Conservation (phyloP, 2,888 invertebrate species). For the Drosophila conformis region DNA sequence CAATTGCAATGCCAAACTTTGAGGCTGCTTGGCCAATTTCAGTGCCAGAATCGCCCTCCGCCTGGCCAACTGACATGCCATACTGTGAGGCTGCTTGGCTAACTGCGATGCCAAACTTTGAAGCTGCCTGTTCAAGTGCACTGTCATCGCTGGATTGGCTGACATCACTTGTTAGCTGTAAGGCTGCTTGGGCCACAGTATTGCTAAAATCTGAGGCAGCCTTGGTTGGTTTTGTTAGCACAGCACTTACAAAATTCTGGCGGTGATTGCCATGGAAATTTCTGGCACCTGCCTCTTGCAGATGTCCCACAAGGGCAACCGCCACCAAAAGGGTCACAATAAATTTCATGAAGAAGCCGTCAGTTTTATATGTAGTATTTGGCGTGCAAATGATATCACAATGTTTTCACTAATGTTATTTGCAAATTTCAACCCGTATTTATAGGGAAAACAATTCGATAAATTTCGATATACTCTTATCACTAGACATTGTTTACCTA, state of each 20-base stretch:
- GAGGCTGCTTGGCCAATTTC: conserved; percentile 51
- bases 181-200: conserved; percentile 49
- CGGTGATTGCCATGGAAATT: conserved; percentile 32
- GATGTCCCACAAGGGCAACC: conserved; percentile 37
- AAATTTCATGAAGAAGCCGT: conserved; percentile 45
- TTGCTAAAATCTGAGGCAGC: conserved; percentile 52
- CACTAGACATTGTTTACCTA: conserved; percentile 9
- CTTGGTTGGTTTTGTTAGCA: not conserved
- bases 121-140: conserved; percentile 45
- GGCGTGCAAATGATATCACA: conserved; percentile 9
- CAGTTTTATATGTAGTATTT: not conserved
- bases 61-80: conserved; percentile 23
- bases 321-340: conserved; percentile 31
- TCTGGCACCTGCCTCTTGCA: conserved; percentile 47
- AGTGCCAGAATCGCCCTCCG: conserved; percentile 5
- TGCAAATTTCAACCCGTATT: conserved; percentile 26
- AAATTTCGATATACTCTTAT: conserved; percentile 44
- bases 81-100: conserved; percentile 50
- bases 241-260: conserved; percentile 33
- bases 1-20: conserved; percentile 52
- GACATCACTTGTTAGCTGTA: conserved; percentile 36
- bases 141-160: conserved; percentile 3
- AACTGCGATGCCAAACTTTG: conserved; percentile 45
- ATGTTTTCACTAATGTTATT: conserved; percentile 38
- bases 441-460: conserved; percentile 46